Base-by-base conservation (phyloP, 2,113 vertebrate genomes). In the Gobiocypris rarus region DNA sequence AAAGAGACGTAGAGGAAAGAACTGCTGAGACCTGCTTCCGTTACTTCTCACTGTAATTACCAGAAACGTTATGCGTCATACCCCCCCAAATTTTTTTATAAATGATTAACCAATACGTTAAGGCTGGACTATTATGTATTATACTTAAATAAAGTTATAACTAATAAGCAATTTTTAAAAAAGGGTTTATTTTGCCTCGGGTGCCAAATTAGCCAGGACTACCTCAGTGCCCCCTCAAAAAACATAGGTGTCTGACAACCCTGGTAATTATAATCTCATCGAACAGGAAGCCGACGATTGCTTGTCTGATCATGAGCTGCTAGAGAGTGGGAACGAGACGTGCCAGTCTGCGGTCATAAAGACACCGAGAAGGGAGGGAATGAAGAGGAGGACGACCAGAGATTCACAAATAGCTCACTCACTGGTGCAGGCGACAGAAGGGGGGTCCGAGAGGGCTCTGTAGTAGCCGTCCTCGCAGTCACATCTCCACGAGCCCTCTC, bases 401-500 rank as follows among this genome's bases (percentile, higher is more conserved):
- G 74, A 19, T 45, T 80, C 61, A 84, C 82, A 22, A n/a, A 52
- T 38, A 24, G 48, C 22, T 69, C 87, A 97, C 98, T 98, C 94
- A 99, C 97, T 95, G 89, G 98, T 98, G 92, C 98, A 99, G 9
- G 98, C 96, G 38, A 97, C 95, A 89, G 97, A 97, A 0, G 97
- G 95, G 4, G 96, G 96, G 91, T 99, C 98, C 41, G 96, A 95
- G 58, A 93, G 94, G 43, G 97, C 97, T 90, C 97, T 93, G 75
- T 98, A 98, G 93, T 98, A 99, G 50, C 97, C 98, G 75, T 99
- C 98, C 91, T 98, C 97, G 80, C 98, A 99, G 84, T 99, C 97
- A 14, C 98, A 99, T 90, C 96, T 94, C 88, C 97, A 97, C 79
- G 97, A 98, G 86, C 98, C 98, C 91, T 99, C 97, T 59, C 94